A percentile compares a stretch with the other conserved stretches of the same genome.
Conservation (phyloP, 2,888 invertebrate genomes). For the Spodoptera exigua region DNA sequence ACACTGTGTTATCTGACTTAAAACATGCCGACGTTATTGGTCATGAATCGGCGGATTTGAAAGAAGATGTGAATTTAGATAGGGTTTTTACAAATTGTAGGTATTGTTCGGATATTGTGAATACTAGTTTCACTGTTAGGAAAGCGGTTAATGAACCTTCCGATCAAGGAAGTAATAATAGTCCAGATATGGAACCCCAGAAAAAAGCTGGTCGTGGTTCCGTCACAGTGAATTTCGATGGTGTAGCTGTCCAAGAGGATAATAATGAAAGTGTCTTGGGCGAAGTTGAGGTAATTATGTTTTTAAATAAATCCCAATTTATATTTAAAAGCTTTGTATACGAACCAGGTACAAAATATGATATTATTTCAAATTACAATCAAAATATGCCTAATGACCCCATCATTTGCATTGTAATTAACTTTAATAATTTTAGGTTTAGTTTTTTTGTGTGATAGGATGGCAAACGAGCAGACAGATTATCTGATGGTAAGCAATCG, state of each 20-base stretch:
- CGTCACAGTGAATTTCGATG: conserved; percentile 68
- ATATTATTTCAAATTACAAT: too few relatives aligned
- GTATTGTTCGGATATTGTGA: conserved; percentile 68
- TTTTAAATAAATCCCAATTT: too few relatives aligned
- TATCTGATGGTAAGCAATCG: too few relatives aligned
- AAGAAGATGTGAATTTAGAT: conserved; percentile 42
- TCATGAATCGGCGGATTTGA: conserved; percentile 49
- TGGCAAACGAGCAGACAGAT: too few relatives aligned
- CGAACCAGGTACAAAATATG: too few relatives aligned
- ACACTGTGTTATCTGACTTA: conserved; percentile 51
- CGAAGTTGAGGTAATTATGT: conserved; percentile 71
- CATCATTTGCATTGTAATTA: too few relatives aligned
- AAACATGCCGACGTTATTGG: conserved; percentile 37
- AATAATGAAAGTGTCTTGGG: conserved; percentile 65
- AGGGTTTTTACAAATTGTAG: conserved; percentile 65
- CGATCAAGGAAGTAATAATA: conserved; percentile 51
- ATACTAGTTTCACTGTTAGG: conserved; percentile 66
- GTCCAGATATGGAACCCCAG: conserved; percentile 48
- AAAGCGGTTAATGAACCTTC: conserved; percentile 64
- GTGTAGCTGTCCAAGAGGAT: conserved; percentile 61
- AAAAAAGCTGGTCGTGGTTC: conserved; percentile 51
- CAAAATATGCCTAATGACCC: too few relatives aligned
- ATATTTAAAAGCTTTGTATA: too few relatives aligned
- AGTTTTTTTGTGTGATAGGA: too few relatives aligned
- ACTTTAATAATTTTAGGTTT: too few relatives aligned